These are phyloP conservation scores for Falco concolor DNA, from an alignment of 2,797 vertebrate genomes.

Conservation along the genomic window DNA sequence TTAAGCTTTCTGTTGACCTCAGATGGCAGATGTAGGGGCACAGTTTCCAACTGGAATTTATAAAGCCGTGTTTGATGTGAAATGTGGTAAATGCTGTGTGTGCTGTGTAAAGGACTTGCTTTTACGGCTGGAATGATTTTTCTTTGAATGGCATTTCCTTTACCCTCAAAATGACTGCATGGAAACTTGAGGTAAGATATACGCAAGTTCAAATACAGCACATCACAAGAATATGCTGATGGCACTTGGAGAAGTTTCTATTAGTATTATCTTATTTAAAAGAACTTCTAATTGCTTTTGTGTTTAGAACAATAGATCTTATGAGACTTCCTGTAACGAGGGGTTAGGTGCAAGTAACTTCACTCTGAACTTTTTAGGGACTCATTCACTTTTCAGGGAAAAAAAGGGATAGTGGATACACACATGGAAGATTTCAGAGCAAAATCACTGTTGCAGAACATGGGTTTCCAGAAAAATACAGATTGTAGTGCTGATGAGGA, in stretches of 20 bases:
- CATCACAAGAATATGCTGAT: background rate
- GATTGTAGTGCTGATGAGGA: background rate
- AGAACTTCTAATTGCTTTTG: background rate
- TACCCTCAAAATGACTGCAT: slow-evolving; percentile 15
- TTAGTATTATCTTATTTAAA: slow-evolving; percentile 5
- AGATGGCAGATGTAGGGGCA: background rate
- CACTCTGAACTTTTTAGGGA: background rate
- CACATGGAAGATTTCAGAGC: background rate
- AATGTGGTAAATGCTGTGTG: background rate
- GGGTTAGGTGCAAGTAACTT: background rate
- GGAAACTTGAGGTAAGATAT: slow-evolving; percentile 33
- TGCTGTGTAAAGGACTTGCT: background rate
- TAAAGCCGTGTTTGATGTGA: background rate
- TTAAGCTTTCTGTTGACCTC: slow-evolving; percentile 11
- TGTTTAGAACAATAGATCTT: slow-evolving; percentile 31
- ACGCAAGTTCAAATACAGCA: slow-evolving; percentile 11
- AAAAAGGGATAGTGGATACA: background rate
- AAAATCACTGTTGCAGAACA: background rate
- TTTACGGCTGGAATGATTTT: slow-evolving; percentile 34
- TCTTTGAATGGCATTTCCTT: slow-evolving; percentile 37
- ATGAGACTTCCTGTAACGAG: background rate
- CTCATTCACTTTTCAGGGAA: background rate
- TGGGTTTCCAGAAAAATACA: background rate
- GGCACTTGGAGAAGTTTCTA: slow-evolving; percentile 1
- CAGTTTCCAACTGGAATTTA: background rate